A percentile compares a stretch with the other conserved stretches of the same genome.
Conservation (phyloP, 2,888 invertebrate genomes). For the Keiferia lycopersicella region DNA sequence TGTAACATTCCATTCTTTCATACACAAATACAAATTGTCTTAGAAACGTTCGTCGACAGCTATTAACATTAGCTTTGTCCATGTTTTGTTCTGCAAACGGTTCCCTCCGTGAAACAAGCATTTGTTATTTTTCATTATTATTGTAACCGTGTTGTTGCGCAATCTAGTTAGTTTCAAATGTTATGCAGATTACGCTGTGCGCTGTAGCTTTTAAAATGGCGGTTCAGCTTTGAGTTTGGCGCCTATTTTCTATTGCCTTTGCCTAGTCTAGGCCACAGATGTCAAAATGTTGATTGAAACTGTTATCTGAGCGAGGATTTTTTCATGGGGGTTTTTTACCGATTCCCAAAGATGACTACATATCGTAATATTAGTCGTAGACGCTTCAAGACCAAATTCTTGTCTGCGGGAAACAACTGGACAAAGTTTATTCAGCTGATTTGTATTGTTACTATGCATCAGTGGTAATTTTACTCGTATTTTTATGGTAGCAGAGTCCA, state of each 20-base stretch:
- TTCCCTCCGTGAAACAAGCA: neutral
- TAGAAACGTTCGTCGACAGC: neutral
- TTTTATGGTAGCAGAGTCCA: neutral
- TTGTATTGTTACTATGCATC: neutral
- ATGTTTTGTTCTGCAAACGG: neutral
- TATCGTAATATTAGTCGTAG: neutral
- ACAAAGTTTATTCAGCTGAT: conserved; percentile 14
- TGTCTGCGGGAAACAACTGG: neutral
- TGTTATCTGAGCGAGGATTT: too few species aligned
- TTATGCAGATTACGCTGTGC: neutral
- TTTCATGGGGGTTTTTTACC: too few species aligned
- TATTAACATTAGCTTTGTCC: conserved; percentile 9
- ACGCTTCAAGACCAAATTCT: conserved; percentile 5
- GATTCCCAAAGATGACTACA: too few species aligned
- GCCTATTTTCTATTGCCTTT: too few species aligned
- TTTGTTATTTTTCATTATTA: conserved; percentile 16
- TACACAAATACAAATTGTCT: conserved; percentile 19
- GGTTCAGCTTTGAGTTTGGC: too few species aligned
- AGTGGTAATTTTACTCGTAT: neutral
- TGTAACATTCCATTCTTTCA: conserved; percentile 12
- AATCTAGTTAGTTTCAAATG: neutral
- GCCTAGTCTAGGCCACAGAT: too few species aligned
- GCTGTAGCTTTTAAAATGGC: neutral
- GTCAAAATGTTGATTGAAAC: too few species aligned
- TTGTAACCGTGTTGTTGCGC: conserved; percentile 7